Evolutionary conservation across 2,797 vertebrate genomes (phyloP), one percentile per base, ranked within the genome.

Genomic region (Cyclopterus lumpus): DNA sequence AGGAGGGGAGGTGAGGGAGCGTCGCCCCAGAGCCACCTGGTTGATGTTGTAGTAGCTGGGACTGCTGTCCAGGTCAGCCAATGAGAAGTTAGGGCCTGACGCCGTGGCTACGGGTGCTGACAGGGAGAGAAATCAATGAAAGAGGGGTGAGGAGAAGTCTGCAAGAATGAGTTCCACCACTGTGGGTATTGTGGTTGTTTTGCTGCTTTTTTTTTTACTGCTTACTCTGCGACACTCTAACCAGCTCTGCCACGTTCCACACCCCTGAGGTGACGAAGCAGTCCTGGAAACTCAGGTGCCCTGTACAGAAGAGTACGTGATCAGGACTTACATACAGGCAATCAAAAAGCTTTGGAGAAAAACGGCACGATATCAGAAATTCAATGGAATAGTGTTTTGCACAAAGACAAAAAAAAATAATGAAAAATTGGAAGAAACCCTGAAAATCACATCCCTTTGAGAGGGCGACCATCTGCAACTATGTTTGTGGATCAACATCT

Each of bases 1-100:
- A 81, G 97, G 97, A 78, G 97, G 97, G 63, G 97, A 97, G 68
- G 97, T 96, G 88, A 98, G 95, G 59, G 97, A 97, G 79, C 97
- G 96, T 57, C 97, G 95, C 30, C 96, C 96, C 82, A 98, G 93
- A 82, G 97, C 94, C 81, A 97, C 96, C 86, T 96, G 96, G 95
- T 98, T 98, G 92, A 98, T 98, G 95, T 97, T 98, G 95, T 99
- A 99, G 95, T 97, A 99, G 90, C 96, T 97, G 71, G 97, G 97
- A 91, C 96, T 98, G 88, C 93, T 94, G 93, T 99, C 97, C 94
- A 99, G 94, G 89, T 99, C 97, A 1, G 97, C 97, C 95, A 99
- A 89, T 64, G 97, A 98, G 94, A 99, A 99, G 91, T 97, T 98
- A 82, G 97, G 97, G 81, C 97, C 97, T 48, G 96, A 96, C 2